These are phyloP conservation scores for Zootermopsis nevadensis DNA, from an alignment of 2,888 invertebrate genomes.

Conservation along the genomic window DNA sequence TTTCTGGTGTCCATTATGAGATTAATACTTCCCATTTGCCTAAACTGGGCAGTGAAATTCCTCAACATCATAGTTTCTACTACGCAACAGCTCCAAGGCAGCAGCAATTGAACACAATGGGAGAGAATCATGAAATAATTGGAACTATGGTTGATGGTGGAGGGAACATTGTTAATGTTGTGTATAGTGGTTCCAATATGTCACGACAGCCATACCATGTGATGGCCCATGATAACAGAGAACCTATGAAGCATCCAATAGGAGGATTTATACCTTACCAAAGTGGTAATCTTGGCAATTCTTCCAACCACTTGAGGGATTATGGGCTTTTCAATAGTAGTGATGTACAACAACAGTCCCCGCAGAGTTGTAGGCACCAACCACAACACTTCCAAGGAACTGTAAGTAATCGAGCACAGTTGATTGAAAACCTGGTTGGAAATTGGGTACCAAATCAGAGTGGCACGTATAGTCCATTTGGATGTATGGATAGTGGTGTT, in stretches of 20 bases:
- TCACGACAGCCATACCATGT: slow-evolving; percentile 43
- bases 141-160: slow-evolving; percentile 60
- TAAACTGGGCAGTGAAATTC: slow-evolving; percentile 41
- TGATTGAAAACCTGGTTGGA: slow-evolving; percentile 78
- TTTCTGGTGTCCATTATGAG: slow-evolving; percentile 43
- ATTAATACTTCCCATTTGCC: slow-evolving; percentile 43
- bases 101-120: slow-evolving; percentile 32
- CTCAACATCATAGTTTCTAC: slow-evolving; percentile 45
- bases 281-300: slow-evolving; percentile 30
- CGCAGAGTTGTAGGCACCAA: slow-evolving; percentile 56
- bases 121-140: slow-evolving; percentile 45
- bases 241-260: slow-evolving; percentile 35
- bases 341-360: slow-evolving; percentile 54
- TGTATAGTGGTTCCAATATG: slow-evolving; percentile 36
- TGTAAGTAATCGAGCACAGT: slow-evolving; percentile 59
- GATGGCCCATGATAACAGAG: slow-evolving; percentile 40
- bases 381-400: slow-evolving; percentile 43
- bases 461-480: slow-evolving; percentile 81
- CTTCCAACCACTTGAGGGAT: slow-evolving; percentile 31
- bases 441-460: slow-evolving; percentile 79
- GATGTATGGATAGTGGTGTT: slow-evolving; percentile 69
- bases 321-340: slow-evolving; percentile 43
- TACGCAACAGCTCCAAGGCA: slow-evolving; percentile 43
- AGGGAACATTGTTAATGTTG: slow-evolving; percentile 63
- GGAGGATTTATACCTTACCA: slow-evolving; percentile 50